phyloP scores from a whole-genome alignment of 2,888 invertebrate genomes.

The Drosophila incognita region DNA sequence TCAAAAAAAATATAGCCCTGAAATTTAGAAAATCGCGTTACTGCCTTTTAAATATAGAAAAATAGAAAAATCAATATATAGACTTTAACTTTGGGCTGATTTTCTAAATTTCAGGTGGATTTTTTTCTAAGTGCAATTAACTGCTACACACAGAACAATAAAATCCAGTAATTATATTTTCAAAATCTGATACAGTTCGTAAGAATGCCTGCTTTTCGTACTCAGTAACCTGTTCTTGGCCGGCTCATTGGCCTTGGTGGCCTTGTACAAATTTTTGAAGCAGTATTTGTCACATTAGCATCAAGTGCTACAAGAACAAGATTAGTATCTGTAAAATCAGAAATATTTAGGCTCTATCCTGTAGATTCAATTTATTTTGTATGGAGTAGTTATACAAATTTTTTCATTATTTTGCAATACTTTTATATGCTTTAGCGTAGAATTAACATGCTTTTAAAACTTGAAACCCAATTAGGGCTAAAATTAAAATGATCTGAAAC shows the following conservation, averaged over 20 bases:
- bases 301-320: neutral
- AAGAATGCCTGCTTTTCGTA: neutral
- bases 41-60: too few relatives aligned
- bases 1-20: neutral
- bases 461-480: neutral
- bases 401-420: neutral
- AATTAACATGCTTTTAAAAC: neutral
- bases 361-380: neutral
- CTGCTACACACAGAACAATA: neutral
- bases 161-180: neutral
- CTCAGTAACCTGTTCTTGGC: neutral
- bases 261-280: slow-evolving; percentile 6
- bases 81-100: too few relatives aligned
- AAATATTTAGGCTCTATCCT: neutral
- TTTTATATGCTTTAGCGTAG: neutral
- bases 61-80: too few relatives aligned
- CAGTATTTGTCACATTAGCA: neutral
- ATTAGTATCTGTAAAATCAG: neutral
- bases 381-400: neutral
- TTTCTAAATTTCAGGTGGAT: neutral
- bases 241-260: slow-evolving; percentile 6
- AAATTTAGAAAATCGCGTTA: neutral
- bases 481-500: neutral
- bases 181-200: neutral
- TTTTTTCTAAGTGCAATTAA: neutral